Conservation (phyloP, 2,113 vertebrate genomes). For the Menura novaehollandiae region DNA sequence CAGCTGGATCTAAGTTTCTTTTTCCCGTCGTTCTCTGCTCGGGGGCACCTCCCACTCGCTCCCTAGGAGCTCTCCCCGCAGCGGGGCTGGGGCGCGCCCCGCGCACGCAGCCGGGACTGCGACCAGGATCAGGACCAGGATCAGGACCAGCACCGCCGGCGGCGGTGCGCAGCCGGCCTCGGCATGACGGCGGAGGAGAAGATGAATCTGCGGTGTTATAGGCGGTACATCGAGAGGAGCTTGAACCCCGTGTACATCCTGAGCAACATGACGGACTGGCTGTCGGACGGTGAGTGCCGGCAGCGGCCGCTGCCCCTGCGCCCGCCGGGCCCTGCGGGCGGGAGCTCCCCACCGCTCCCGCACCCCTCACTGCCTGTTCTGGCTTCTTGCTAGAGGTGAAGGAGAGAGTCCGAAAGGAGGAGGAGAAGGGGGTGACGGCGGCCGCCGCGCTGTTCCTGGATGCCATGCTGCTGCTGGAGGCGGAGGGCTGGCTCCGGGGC, state of each 20-base stretch:
- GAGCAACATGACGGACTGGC: background rate
- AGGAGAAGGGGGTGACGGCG: constrained; percentile 1
- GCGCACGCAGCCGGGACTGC: background rate
- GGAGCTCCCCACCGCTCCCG: background rate
- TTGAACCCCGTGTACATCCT: background rate
- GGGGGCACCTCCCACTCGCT: no score
- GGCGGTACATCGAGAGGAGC: background rate
- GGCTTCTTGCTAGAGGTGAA: background rate
- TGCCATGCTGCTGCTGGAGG: background rate
- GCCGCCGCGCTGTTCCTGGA: constrained; percentile 8
- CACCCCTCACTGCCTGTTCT: background rate
- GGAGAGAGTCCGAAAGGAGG: background rate
- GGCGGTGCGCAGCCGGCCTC: no score
- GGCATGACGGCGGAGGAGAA: background rate
- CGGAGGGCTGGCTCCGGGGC: background rate
- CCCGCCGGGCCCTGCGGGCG: background rate
- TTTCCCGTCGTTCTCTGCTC: background rate
- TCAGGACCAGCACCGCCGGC: background rate
- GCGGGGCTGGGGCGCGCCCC: fast-evolving
- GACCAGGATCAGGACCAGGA: no score
- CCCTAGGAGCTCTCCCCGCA: fast-evolving
- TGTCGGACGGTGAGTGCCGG: background rate
- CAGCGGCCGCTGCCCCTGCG: background rate
- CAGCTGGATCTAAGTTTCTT: fast-evolving
- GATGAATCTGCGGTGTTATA: background rate